A percentile compares a stretch with the other conserved stretches of the same genome.
Conservation (phyloP, 2,797 vertebrate species). For the Pangasius macronema region DNA sequence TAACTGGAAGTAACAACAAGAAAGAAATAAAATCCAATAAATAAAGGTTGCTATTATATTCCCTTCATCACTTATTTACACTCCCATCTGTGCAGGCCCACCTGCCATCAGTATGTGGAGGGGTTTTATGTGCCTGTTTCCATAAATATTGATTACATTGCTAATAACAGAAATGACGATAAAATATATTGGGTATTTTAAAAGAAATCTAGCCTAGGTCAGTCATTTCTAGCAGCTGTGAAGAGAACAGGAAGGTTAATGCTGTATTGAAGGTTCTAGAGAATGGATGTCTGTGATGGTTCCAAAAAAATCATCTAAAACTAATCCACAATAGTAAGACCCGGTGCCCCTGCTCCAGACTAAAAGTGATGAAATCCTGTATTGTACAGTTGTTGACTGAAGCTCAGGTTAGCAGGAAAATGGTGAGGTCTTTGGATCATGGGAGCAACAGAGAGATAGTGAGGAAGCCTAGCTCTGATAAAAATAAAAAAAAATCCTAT, state of each 20-base stretch:
- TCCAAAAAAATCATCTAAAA: neutral
- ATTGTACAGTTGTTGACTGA: constrained; percentile 17
- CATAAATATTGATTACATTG: constrained; percentile 23
- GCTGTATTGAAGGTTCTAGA: neutral
- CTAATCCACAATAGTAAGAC: neutral
- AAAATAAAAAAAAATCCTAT: neutral
- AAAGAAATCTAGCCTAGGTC: neutral
- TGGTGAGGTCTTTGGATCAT: neutral
- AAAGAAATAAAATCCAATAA: neutral
- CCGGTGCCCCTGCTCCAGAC: neutral
- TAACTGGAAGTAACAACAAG: neutral
- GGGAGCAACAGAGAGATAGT: neutral
- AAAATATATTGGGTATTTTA: neutral
- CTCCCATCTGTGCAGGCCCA: neutral
- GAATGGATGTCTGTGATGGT: neutral
- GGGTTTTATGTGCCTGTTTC: constrained; percentile 7
- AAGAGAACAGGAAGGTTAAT: constrained; percentile 10
- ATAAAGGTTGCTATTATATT: constrained; percentile 3
- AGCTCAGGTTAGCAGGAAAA: constrained; percentile 5
- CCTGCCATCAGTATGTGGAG: neutral
- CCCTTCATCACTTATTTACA: constrained; percentile 21
- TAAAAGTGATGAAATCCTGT: constrained; percentile 22
- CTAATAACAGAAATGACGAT: neutral
- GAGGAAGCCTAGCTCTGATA: neutral
- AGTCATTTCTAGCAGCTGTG: neutral